Evolutionary conservation across 2,888 invertebrate genomes (phyloP).

Genomic region (Tipula confusa): DNA sequence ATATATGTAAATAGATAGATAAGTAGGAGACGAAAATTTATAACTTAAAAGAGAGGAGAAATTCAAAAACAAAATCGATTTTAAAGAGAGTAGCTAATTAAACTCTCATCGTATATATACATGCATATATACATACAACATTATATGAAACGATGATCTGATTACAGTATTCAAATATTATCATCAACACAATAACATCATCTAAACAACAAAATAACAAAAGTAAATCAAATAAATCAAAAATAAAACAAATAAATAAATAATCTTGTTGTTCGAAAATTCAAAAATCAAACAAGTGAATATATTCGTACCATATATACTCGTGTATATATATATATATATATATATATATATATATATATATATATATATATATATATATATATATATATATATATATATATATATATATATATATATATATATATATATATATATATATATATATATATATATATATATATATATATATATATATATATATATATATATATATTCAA

Average conservation of each 20-base stretch:
- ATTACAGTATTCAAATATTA: slow-evolving; percentile 16
- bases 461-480: background rate
- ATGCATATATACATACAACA: background rate
- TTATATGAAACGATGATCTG: background rate
- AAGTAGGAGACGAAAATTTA: background rate
- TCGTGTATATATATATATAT: background rate
- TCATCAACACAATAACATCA: background rate
- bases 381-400: background rate
- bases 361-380: background rate
- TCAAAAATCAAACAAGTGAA: slow-evolving; percentile 15
- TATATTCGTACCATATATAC: no score
- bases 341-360: background rate
- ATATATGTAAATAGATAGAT: background rate
- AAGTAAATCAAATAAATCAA: background rate
- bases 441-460: background rate
- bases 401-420: background rate
- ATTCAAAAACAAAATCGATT: background rate
- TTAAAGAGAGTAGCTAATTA: background rate
- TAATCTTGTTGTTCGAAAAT: slow-evolving; percentile 14
- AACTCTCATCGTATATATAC: background rate
- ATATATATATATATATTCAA: background rate
- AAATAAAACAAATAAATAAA: background rate
- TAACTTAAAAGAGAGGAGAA: background rate
- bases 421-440: background rate
- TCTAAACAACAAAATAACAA: background rate